phyloP scores from a whole-genome alignment of 2,113 vertebrate genomes.

The Xenopus tropicalis region DNA sequence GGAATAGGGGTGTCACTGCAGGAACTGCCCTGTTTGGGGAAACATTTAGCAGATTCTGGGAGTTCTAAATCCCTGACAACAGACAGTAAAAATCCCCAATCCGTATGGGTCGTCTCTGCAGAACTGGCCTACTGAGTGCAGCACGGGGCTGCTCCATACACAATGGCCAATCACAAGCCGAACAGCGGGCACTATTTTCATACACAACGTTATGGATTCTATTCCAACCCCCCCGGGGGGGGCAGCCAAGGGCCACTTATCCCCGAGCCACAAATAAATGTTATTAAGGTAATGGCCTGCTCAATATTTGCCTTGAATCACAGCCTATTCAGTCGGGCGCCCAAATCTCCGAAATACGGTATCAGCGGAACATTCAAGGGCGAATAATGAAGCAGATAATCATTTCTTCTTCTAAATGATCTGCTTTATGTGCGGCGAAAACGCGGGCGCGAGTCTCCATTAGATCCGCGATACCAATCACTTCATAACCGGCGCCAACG shows the following conservation, averaged over 20 bases:
- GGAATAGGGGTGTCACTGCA: too few relatives aligned
- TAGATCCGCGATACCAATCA: background rate
- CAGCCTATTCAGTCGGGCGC: background rate
- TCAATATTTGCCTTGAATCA: background rate
- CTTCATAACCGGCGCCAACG: background rate
- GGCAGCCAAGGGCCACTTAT: background rate
- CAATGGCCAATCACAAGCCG: too few relatives aligned
- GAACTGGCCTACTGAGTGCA: too few relatives aligned
- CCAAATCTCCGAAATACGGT: background rate
- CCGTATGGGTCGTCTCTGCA: too few relatives aligned
- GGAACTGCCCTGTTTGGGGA: too few relatives aligned
- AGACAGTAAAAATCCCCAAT: too few relatives aligned
- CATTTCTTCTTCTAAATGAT: slow-evolving; percentile 13
- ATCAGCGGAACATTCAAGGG: background rate
- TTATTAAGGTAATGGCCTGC: slow-evolving; percentile 3
- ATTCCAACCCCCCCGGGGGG: too few relatives aligned
- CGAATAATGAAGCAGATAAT: slow-evolving; percentile 14
- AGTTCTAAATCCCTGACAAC: too few relatives aligned
- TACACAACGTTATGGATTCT: too few relatives aligned
- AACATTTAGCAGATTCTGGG: too few relatives aligned
- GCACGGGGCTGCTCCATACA: too few relatives aligned
- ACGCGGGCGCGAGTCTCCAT: background rate
- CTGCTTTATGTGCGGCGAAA: slow-evolving; percentile 12
- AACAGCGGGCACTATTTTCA: too few relatives aligned
- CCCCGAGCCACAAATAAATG: background rate